phyloP scores from a whole-genome alignment of 2,797 vertebrate species.

The Amniataba percoides region DNA sequence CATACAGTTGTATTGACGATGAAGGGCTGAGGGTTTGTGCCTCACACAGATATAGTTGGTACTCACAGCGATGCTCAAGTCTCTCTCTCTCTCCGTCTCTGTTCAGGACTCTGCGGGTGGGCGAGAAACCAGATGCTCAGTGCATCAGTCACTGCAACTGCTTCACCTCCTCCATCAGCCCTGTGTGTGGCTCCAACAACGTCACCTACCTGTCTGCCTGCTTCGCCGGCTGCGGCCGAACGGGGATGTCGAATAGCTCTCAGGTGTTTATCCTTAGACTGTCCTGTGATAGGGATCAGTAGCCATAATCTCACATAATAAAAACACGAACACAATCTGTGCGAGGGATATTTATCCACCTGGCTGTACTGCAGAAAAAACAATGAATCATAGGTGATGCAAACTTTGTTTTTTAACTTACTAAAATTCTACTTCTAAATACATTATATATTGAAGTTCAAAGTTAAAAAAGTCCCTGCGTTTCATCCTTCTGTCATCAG shows the following conservation, averaged over 20 bases:
- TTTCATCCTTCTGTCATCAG: slow-evolving; percentile 39
- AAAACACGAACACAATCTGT: background rate
- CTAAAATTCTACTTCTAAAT: background rate
- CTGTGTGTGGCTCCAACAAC: slow-evolving; percentile 94
- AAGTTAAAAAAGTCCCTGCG: background rate
- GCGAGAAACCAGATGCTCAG: slow-evolving; percentile 88
- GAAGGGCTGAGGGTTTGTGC: slow-evolving; percentile 20
- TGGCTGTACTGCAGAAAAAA: background rate
- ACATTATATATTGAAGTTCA: background rate
- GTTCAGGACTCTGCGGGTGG: slow-evolving; percentile 79
- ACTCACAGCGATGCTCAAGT: slow-evolving; percentile 8
- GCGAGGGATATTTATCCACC: background rate
- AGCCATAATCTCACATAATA: too few species aligned
- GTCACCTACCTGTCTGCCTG: slow-evolving; percentile 97
- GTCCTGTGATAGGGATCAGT: background rate
- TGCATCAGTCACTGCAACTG: slow-evolving; percentile 96
- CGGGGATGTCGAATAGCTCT: slow-evolving; percentile 66
- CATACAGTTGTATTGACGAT: background rate
- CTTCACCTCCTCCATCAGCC: slow-evolving; percentile 95
- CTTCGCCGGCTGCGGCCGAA: slow-evolving; percentile 93
- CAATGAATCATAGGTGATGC: background rate
- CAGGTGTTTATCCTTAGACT: slow-evolving; percentile 67
- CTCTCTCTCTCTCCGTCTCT: slow-evolving; percentile 41
- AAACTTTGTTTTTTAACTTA: background rate
- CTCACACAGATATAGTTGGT: slow-evolving; percentile 3